Conservation (phyloP, 2,797 vertebrate species). For the Acrocephalus scirpaceus region DNA sequence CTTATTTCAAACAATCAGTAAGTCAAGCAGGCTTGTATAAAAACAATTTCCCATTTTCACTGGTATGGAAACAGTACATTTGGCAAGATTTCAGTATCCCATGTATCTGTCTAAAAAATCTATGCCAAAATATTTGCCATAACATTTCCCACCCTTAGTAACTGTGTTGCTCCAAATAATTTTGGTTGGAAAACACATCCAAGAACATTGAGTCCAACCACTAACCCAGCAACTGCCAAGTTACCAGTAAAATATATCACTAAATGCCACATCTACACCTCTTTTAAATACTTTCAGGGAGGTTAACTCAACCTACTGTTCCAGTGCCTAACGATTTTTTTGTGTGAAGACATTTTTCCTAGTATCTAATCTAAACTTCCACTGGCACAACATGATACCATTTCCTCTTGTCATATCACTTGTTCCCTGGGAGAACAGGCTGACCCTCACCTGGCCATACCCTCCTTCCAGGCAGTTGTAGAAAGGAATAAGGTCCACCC, state of each 20-base stretch:
- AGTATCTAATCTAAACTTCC: neutral
- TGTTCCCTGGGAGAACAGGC: neutral
- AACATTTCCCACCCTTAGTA: neutral
- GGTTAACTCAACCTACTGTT: neutral
- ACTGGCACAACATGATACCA: neutral
- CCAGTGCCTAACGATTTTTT: too few species aligned
- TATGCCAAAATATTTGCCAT: neutral
- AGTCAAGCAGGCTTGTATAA: neutral
- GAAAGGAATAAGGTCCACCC: rapidly evolving
- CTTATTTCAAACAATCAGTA: neutral
- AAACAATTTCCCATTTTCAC: neutral
- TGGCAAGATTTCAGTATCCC: neutral
- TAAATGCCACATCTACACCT: neutral
- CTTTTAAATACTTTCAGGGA: neutral
- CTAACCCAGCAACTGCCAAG: neutral
- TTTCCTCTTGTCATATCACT: neutral
- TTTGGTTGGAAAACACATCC: neutral
- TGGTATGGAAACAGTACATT: neutral
- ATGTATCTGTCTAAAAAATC: neutral
- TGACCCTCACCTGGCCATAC: rapidly evolving
- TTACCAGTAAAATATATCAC: neutral
- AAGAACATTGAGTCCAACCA: neutral
- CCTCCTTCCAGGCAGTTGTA: neutral
- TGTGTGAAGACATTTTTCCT: neutral
- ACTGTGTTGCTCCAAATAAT: neutral